These are phyloP conservation scores for Laothoe populi DNA, from an alignment of 2,888 invertebrate genomes.

Conservation along the genomic window DNA sequence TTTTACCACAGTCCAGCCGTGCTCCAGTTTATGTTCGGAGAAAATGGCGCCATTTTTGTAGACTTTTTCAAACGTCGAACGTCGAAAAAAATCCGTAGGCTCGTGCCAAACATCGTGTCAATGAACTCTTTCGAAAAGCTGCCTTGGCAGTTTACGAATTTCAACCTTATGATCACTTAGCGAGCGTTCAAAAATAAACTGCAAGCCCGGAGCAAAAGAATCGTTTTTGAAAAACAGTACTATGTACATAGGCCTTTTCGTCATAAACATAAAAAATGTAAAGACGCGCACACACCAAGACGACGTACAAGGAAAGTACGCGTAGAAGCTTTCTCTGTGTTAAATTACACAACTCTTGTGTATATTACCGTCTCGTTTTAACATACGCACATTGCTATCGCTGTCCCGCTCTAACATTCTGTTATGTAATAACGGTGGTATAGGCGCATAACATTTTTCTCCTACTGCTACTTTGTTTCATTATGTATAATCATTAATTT, in stretches of 20 bases:
- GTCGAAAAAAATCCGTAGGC: conserved; percentile 72
- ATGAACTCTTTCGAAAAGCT: conserved; percentile 75
- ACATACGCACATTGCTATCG: conserved; percentile 43
- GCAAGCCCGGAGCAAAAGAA: conserved; percentile 51
- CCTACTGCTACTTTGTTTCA: conserved; percentile 64
- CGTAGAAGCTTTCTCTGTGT: conserved; percentile 80
- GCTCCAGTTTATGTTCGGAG: conserved; percentile 73
- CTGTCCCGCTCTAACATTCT: conserved; percentile 64
- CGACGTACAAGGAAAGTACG: conserved; percentile 75
- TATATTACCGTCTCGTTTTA: conserved; percentile 62
- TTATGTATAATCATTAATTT: conserved; percentile 37
- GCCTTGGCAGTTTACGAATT: conserved; percentile 52
- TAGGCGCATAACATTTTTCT: conserved; percentile 80
- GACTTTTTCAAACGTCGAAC: conserved; percentile 56
- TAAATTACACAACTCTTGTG: conserved; percentile 75
- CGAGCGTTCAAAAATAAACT: conserved; percentile 57
- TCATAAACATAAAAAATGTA: conserved; percentile 67
- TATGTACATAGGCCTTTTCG: conserved; percentile 70
- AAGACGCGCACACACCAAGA: conserved; percentile 69
- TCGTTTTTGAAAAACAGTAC: conserved; percentile 64
- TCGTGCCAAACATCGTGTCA: conserved; percentile 80
- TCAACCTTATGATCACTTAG: conserved; percentile 46
- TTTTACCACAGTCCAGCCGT: conserved; percentile 57
- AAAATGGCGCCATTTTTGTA: conserved; percentile 72
- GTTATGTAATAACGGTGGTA: conserved; percentile 84